phyloP scores from a whole-genome alignment of 64 coral and sea anemone genomes.

The Actinia equina region DNA sequence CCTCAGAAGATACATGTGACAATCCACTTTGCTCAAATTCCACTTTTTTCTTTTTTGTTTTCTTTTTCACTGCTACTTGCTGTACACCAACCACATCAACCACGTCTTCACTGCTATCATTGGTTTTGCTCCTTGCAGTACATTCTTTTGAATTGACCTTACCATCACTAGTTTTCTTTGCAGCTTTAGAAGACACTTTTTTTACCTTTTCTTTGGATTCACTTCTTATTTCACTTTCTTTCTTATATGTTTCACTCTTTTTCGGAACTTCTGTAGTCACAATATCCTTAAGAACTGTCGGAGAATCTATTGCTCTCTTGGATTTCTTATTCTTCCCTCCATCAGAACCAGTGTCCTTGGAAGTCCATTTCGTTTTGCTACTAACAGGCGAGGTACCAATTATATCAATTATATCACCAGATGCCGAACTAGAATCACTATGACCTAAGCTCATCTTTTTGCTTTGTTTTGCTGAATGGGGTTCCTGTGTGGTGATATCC shows the following conservation, averaged over 20 bases:
- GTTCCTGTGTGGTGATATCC: not conserved
- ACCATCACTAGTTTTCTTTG: not conserved
- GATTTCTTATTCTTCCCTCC: not conserved
- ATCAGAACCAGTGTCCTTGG: not conserved
- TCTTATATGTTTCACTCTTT: not conserved
- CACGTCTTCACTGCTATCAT: not conserved
- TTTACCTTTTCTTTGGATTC: not conserved
- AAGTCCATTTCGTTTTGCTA: not conserved
- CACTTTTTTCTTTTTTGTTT: constrained; percentile 3
- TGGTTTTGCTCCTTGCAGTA: constrained; percentile 1
- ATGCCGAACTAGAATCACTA: not conserved
- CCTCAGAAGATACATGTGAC: not conserved
- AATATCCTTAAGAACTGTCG: not conserved
- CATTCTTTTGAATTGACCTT: not conserved
- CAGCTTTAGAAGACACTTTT: not conserved
- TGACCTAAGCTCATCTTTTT: not conserved
- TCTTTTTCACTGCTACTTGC: constrained; percentile 5
- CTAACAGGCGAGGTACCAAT: not conserved
- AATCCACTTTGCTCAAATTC: not conserved
- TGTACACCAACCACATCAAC: not conserved
- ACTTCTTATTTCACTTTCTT: not conserved
- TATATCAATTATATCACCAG: not conserved
- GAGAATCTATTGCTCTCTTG: not conserved
- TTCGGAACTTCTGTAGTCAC: not conserved
- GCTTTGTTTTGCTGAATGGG: not conserved